Evolutionary conservation across 2,797 vertebrate species (phyloP), one percentile per base, ranked within the genome.

Genomic region (Tauraco hartlaubi): DNA sequence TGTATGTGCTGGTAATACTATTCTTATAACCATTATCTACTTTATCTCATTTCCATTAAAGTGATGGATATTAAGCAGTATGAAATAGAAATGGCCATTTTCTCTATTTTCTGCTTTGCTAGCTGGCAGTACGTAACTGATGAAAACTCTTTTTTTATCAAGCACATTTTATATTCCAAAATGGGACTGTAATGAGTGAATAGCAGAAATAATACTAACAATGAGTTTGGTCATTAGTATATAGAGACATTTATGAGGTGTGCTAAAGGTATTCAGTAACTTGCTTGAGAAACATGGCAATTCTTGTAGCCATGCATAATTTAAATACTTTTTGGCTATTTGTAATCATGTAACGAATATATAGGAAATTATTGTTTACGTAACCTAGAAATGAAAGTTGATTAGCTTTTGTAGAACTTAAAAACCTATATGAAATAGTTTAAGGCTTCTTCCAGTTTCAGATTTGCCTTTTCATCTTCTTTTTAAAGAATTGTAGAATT

Each of bases 11-110:
- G 69, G 51, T 95, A 95, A 92, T 94, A 75, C 82, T 94, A 41
- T 95, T 96, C 95, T 86, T 94, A 92, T 71, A 90, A 84, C 87
- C 89, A 31, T 94, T 94, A 94, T 96, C 92, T 94, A 35, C 96
- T 95, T 96, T 92, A 95, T 95, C 89, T 95, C 94, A 86, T 95
- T 96, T 95, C 96, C 91, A 97, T 97, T 96, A 94, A 96, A 95
- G 69, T 96, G 96, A 96, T 96, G 82, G 96, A 94, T 96, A 94
- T 92, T 94, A 91, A 88, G 79, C 82, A 94, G 88, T 95, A 90
- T 78, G 95, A 92, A 96, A 94, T 76, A 91, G 90, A 93, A 96
- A 92, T 92, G 83, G 68, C 87, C 79, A 35, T 91, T 92, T 90
- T 94, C 87, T 78, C 94, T 91, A 69, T 96, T 96, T 95, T 92